Base-by-base conservation (phyloP, 2,797 vertebrate species). In the Dallia pectoralis region DNA sequence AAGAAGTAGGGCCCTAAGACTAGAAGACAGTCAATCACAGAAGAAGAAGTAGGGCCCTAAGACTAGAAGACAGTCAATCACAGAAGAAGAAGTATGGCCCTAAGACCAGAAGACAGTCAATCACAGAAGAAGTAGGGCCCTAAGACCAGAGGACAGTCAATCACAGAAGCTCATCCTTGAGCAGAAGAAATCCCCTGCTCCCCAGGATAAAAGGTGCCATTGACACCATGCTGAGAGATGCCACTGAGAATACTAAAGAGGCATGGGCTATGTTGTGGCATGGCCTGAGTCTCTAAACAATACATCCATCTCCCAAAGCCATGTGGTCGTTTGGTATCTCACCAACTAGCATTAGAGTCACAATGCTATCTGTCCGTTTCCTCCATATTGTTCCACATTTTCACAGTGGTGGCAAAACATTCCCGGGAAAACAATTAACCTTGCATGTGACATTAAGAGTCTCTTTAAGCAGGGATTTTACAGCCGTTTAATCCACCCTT, bases 351-450 rank as follows among this genome's bases (percentile, higher is more conserved):
- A 56, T 56, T 22, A 56, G 53, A n/a, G 12, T 22, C 22, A 25
- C 53, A 56, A 56, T 56, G 4, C 53, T 22, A 56, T 25, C 53
- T 56, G n/a, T 22, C 3, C n/a, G 11, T n/a, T 25, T 56, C 22
- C 53, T 56, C 53, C 53, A 56, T 56, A 25, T 56, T 56, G 53
- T 11, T 56, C 22, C 8, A 12, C 11, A 1, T 32, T 18, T 32
- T 32, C 30, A 32, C 61, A 63, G 4, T 29, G 74, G 74, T 33
- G 30, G 33, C 69, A 62, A 67, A 79, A 61, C 66, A n/a, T 61
- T 40, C 59, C 72, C 30, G 44, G 49, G 72, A 67, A 79, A 81
- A 79, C 70, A 77, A 79, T 81, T 79, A 81, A 77, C 72, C 80
- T 77, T 69, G 19, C 5, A 36, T 79, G 77, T 71, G 74, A 77